Evolutionary conservation across 2,113 vertebrate genomes (phyloP).

Genomic region (Acanthisitta chloris): DNA sequence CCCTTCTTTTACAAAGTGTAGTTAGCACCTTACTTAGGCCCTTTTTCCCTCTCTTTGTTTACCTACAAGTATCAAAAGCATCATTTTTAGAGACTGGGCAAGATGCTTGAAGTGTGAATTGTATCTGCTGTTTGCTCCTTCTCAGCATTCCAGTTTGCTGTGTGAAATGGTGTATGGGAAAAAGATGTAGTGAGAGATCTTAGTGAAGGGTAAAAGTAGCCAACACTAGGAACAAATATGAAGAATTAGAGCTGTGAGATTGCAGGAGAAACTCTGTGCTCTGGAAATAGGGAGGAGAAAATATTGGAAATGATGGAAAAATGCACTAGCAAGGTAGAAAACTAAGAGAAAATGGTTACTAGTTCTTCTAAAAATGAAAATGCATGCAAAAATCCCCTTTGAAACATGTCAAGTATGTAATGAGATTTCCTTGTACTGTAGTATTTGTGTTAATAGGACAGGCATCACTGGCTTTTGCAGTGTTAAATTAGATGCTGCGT

Average conservation of each 20-base stretch:
- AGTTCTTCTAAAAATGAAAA: neutral
- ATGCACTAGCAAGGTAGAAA: neutral
- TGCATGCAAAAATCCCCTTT: fast-evolving
- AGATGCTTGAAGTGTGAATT: neutral
- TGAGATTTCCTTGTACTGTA: neutral
- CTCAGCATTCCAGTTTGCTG: neutral
- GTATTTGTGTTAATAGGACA: neutral
- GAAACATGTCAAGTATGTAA: neutral
- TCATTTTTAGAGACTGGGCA: neutral
- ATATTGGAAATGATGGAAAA: neutral
- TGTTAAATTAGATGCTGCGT: neutral
- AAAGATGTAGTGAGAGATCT: neutral
- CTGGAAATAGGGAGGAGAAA: neutral
- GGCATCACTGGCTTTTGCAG: neutral
- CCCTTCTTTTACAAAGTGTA: neutral
- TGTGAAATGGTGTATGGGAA: neutral
- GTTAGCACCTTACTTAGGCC: neutral
- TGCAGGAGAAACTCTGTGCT: neutral
- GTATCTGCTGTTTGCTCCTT: neutral
- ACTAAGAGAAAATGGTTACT: neutral
- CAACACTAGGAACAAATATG: neutral
- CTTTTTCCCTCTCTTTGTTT: neutral
- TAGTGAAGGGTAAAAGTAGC: neutral
- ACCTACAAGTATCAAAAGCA: neutral
- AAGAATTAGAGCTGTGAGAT: neutral